These are phyloP conservation scores for Andrena bicolor DNA, from an alignment of 2,888 invertebrate species.

Conservation along the genomic window DNA sequence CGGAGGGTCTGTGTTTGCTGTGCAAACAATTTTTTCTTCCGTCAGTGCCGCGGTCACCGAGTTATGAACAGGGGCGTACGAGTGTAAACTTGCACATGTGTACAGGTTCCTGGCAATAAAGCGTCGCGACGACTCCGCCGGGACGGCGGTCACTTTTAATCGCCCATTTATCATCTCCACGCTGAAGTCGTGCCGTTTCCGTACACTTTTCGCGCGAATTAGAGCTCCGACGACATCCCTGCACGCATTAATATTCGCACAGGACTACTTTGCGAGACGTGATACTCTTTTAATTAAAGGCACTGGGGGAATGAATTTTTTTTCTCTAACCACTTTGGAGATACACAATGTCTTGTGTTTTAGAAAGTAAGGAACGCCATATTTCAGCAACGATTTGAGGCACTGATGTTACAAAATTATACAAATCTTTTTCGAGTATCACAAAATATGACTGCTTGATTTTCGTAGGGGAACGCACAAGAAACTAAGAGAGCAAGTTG, in stretches of 20 bases:
- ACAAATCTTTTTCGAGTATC: too few relatives aligned
- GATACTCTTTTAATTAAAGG: not conserved
- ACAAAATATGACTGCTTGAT: too few relatives aligned
- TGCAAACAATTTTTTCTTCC: slow-evolving; percentile 41
- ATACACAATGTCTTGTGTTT: not conserved
- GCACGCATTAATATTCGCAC: slow-evolving; percentile 11
- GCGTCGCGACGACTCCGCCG: slow-evolving; percentile 61
- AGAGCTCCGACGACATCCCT: slow-evolving; percentile 18
- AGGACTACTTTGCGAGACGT: not conserved
- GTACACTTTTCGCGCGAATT: slow-evolving; percentile 29
- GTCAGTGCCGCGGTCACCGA: slow-evolving; percentile 9
- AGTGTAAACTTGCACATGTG: slow-evolving; percentile 18
- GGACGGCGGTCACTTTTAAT: slow-evolving; percentile 68
- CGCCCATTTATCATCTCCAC: slow-evolving; percentile 62
- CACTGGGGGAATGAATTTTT: not conserved
- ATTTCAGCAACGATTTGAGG: too few relatives aligned
- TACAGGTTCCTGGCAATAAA: slow-evolving; percentile 59
- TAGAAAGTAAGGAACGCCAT: too few relatives aligned
- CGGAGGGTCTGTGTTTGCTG: slow-evolving; percentile 19
- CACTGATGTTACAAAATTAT: not conserved
- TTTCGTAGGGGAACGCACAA: not conserved
- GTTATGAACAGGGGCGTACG: not conserved
- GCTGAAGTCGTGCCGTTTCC: slow-evolving; percentile 5
- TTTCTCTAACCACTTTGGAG: not conserved
- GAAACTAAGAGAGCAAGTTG: not conserved